These are phyloP conservation scores for Lymantria monacha DNA, from an alignment of 2,888 invertebrate species.

Conservation along the genomic window DNA sequence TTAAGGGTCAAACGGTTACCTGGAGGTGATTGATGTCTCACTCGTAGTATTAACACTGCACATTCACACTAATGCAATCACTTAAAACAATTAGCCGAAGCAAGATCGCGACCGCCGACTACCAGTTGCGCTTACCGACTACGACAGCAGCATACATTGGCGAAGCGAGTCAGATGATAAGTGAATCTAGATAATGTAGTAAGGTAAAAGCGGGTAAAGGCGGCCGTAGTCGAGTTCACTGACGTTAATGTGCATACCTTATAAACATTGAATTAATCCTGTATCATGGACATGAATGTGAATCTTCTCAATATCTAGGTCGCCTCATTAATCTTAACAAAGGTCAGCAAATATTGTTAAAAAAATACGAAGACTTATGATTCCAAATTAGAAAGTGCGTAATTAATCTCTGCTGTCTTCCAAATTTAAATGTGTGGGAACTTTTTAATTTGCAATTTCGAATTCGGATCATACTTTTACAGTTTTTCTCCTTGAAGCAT, in stretches of 20 bases:
- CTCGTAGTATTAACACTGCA: slow-evolving; percentile 39
- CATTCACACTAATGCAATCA: slow-evolving; percentile 38
- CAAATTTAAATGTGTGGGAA: too few relatives aligned
- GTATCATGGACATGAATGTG: slow-evolving; percentile 18
- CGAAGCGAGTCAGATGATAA: slow-evolving; percentile 57
- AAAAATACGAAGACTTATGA: too few relatives aligned
- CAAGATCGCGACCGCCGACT: slow-evolving; percentile 53
- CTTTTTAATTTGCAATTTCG: too few relatives aligned
- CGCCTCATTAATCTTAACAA: slow-evolving; percentile 5
- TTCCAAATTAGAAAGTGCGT: too few relatives aligned
- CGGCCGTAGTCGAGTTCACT: slow-evolving; percentile 38
- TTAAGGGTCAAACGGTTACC: slow-evolving; percentile 30
- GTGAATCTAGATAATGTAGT: slow-evolving; percentile 69
- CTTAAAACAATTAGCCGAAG: slow-evolving; percentile 31
- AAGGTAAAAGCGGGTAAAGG: slow-evolving; percentile 61
- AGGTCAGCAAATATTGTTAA: not conserved
- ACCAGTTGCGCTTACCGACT: slow-evolving; percentile 58
- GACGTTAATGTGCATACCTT: slow-evolving; percentile 36
- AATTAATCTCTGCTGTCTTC: too few relatives aligned
- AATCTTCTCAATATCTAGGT: slow-evolving; percentile 26
- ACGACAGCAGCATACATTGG: slow-evolving; percentile 38
- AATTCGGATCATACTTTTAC: too few relatives aligned
- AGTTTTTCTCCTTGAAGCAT: too few relatives aligned
- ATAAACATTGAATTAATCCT: slow-evolving; percentile 30
- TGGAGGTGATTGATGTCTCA: slow-evolving; percentile 26